Percentiles rank a stretch among this genome's conserved stretches.
These are phyloP conservation scores for Diarsia brunnea DNA, from an alignment of 2,888 invertebrate genomes.

Conservation along the genomic window DNA sequence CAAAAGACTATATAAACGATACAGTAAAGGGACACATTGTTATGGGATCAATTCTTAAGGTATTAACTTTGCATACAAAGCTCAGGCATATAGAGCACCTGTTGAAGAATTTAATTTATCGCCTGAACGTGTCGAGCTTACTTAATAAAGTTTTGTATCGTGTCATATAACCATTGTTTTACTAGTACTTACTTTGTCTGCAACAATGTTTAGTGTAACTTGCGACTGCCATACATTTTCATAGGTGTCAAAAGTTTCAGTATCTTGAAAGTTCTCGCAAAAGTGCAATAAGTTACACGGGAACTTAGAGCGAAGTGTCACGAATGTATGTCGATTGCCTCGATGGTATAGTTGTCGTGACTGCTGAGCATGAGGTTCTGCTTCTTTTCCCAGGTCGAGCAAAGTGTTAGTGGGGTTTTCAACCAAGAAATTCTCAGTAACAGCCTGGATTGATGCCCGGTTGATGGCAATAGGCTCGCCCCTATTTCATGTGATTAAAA, in stretches of 20 bases:
- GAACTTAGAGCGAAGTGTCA: not conserved
- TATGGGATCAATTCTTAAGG: slow-evolving; percentile 30
- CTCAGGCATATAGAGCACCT: slow-evolving; percentile 40
- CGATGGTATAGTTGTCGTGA: too few species aligned
- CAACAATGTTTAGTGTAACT: slow-evolving; percentile 4
- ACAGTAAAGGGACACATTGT: slow-evolving; percentile 23
- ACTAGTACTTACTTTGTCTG: not conserved
- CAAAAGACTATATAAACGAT: slow-evolving; percentile 13
- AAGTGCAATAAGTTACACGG: not conserved
- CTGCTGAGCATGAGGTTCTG: too few species aligned
- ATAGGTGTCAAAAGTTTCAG: not conserved
- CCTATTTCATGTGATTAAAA: too few species aligned
- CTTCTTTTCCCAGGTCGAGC: too few species aligned
- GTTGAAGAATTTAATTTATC: slow-evolving; percentile 50
- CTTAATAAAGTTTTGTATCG: slow-evolving; percentile 23
- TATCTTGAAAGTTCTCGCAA: not conserved
- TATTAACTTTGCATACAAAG: slow-evolving; percentile 51
- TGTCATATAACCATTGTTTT: slow-evolving; percentile 18
- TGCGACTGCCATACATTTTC: not conserved
- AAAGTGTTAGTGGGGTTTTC: too few species aligned
- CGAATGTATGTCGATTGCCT: too few species aligned
- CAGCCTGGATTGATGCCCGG: too few species aligned
- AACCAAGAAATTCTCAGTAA: too few species aligned
- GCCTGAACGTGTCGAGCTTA: slow-evolving; percentile 51
- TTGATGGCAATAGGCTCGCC: too few species aligned